phyloP scores from a whole-genome alignment of 2,113 vertebrate genomes.

The Ardeotis arabs region DNA sequence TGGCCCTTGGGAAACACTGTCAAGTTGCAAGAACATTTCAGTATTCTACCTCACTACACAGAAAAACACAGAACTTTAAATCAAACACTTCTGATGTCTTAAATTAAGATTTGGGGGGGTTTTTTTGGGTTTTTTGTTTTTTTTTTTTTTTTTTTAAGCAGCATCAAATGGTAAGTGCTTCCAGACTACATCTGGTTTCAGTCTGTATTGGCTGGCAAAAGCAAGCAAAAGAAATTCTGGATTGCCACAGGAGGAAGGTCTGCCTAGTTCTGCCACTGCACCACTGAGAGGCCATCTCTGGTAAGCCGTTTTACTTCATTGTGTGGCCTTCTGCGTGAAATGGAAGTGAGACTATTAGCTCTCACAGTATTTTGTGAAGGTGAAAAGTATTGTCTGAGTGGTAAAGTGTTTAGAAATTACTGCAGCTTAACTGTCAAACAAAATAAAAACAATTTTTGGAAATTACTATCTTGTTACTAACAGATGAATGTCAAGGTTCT shows the following conservation, averaged over 20 bases:
- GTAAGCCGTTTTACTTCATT: neutral
- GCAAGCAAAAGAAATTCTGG: neutral
- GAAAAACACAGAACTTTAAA: neutral
- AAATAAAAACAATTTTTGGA: neutral
- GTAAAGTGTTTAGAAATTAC: neutral
- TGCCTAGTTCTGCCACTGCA: neutral
- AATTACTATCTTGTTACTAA: neutral
- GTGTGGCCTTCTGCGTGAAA: neutral
- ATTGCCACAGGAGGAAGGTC: neutral
- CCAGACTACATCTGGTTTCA: neutral
- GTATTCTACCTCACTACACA: neutral
- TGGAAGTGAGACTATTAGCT: neutral
- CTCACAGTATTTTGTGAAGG: neutral
- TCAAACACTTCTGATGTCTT: neutral
- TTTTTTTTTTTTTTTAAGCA: neutral
- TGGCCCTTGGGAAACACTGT: neutral
- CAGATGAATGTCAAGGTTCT: neutral
- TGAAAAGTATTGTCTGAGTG: neutral
- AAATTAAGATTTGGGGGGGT: neutral
- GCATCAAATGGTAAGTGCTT: neutral
- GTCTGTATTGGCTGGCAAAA: neutral
- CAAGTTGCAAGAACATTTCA: neutral
- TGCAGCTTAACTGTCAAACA: neutral
- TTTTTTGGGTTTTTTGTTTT: neutral
- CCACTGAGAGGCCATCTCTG: neutral